Conservation (phyloP, 2,888 invertebrate species). For the Pasiphila rectangulata region DNA sequence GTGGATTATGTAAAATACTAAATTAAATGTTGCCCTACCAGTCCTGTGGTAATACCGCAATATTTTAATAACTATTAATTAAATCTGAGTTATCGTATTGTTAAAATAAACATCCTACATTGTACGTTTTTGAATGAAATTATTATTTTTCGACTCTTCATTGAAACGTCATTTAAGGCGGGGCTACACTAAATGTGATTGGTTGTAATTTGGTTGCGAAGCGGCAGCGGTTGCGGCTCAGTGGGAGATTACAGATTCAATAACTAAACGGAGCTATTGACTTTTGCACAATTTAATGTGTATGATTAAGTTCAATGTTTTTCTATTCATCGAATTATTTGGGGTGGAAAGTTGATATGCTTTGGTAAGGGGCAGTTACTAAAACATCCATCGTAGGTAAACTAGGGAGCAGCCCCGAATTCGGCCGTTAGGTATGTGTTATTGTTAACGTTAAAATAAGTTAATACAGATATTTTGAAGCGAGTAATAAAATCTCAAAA, state of each 20-base stretch:
- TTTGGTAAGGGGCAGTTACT: neutral
- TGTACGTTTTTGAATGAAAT: slow-evolving; percentile 1
- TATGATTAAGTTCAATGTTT: neutral
- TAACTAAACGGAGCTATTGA: neutral
- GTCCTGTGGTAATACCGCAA: too few species aligned
- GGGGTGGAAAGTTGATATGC: neutral
- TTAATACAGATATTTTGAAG: too few species aligned
- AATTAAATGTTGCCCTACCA: too few species aligned
- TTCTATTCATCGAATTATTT: neutral
- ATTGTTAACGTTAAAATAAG: too few species aligned
- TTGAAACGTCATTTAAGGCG: slow-evolving; percentile 3
- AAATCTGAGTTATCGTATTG: too few species aligned
- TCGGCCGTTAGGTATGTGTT: too few species aligned
- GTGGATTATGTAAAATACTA: too few species aligned
- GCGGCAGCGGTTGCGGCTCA: slow-evolving; percentile 1
- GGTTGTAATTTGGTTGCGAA: slow-evolving; percentile 8
- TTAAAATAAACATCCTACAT: slow-evolving; percentile 1
- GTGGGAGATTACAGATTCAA: neutral
- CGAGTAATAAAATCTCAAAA: too few species aligned
- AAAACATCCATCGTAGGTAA: too few species aligned
- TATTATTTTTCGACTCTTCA: neutral
- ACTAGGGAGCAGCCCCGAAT: too few species aligned
- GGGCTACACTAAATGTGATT: neutral
- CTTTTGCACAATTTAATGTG: neutral
- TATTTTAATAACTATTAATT: too few species aligned